Base-by-base conservation (phyloP, 1,140 invertebrate species). In the Rhagoletis zephyria region DNA sequence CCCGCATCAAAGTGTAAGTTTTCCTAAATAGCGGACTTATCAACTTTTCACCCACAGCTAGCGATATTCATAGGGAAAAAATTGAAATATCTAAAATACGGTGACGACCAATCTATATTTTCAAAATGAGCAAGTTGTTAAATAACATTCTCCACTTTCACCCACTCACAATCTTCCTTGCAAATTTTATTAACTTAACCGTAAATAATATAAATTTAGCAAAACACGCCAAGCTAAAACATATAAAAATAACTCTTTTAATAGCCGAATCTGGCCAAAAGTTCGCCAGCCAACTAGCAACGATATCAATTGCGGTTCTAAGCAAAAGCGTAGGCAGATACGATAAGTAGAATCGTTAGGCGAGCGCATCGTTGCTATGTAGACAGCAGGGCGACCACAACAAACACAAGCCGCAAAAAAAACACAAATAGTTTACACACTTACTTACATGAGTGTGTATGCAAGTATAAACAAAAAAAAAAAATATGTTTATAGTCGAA, bases 371-470 rank as follows among this genome's bases (percentile, higher is more conserved):
- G 48, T 19, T 16, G 30, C 30, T 81, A 6, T 16, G 19, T 30
- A 81, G 74, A 81, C 74, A 81, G 42, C 74, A 19, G 3, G 74
- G 74, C 74, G 74, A 81, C 74, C 48, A 56, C 74, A 19, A 14
- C 48, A 4, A 30, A 5, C 4, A 5, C 30, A 40, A 9, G 61
- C 16, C 4, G 16, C 16, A 63, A 14, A 67, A 19, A 30, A 4
- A 19, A 30, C 64, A 10, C n/a, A 67, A 19, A 67, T 4, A 67
- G 16, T 30, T 5, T 30, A 40, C 30, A 67, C 6, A 67, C n/a
- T 30, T 67, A 67, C 16, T 67, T 40, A 67, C 10, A 40, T 30
- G 10, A 40, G 40, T n/a, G 2, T 16, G n/a, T 63, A 14, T 48
- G 70, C 12, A 48, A 3, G 14, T 74, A 48, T 74, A n/a, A 48